Base-by-base conservation (phyloP, 2,113 vertebrate genomes). In the Hylia prasina region DNA sequence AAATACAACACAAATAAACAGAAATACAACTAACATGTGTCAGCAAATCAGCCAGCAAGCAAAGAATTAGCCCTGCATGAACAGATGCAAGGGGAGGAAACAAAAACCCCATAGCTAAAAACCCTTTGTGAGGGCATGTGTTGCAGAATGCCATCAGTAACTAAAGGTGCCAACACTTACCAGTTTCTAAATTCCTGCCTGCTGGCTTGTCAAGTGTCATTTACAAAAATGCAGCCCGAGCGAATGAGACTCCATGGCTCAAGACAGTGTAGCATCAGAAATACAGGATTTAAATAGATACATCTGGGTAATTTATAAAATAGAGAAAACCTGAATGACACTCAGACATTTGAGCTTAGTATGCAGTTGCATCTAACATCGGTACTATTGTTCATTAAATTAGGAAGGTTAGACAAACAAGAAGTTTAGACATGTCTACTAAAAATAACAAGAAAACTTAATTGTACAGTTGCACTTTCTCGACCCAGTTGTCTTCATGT, bases 11-110 rank as follows among this genome's bases (percentile, higher is more conserved):
- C 19, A 76, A 58, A 68, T n/a, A n/a, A n/a, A n/a, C n/a, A n/a
- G n/a, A n/a, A n/a, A n/a, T n/a, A n/a, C n/a, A 45, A n/a, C 14
- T n/a, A 54, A 33, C 12, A 1, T 0, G 15, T 3, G 20, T 13
- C 66, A 66, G 40, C 54, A 58, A 71, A 80, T 39, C 50, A 65
- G 5, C 31, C 69, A 89, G 48, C 23, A 45, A 65, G 70, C 24
- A 68, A 69, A 51, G 21, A 82, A 51, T 21, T 39, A 82, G 11
- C 15, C 45, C 54, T 61, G 12, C 24, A 56, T 6, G 42, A 82
- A 94, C 37, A 92, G 66, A 92, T 53, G 13, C 37, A 77, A 80
- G 13, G 31, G 24, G 7, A 60, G 11, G 9, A 16, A 1, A 30
- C 10, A 78, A 77, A 60, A 1, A 0, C 17, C 40, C 15, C 47